Evolutionary conservation across 2,797 vertebrate genomes (phyloP).

Genomic region (Cygnus olor): DNA sequence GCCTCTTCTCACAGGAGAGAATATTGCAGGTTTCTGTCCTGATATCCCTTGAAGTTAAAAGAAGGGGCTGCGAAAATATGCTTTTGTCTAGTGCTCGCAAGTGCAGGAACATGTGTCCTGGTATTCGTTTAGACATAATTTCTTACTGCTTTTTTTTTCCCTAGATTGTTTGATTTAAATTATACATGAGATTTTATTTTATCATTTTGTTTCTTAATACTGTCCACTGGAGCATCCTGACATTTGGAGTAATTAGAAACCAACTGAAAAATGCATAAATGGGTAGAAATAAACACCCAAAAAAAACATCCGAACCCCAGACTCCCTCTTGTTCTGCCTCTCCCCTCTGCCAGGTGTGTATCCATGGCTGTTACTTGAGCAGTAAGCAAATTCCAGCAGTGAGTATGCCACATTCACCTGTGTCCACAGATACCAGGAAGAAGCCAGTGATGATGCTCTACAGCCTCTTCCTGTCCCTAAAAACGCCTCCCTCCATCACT

Average conservation of each 20-base stretch:
- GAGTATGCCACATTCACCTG: not conserved
- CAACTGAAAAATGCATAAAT: not conserved
- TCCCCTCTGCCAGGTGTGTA: not conserved
- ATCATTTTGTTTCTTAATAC: not conserved
- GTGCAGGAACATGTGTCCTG: not conserved
- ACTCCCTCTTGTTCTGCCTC: not conserved
- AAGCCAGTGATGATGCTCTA: not conserved
- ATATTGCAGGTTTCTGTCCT: not conserved
- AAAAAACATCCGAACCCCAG: not conserved
- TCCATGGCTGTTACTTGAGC: not conserved
- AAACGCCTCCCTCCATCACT: not conserved
- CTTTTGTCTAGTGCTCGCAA: not conserved
- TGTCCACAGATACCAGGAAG: not conserved
- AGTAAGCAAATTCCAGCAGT: not conserved
- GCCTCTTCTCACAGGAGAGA: not conserved
- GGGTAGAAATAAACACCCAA: not conserved
- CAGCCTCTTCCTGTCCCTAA: not conserved
- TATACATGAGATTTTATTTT: not conserved
- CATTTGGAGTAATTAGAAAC: not conserved
- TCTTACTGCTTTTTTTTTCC: not conserved
- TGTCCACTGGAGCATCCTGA: not conserved
- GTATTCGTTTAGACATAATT: not conserved
- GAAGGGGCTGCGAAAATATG: not conserved
- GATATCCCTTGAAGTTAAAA: not conserved
- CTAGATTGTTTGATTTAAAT: not conserved